These are phyloP conservation scores for Allygus modestus DNA, from an alignment of 2,888 invertebrate species.

Conservation along the genomic window DNA sequence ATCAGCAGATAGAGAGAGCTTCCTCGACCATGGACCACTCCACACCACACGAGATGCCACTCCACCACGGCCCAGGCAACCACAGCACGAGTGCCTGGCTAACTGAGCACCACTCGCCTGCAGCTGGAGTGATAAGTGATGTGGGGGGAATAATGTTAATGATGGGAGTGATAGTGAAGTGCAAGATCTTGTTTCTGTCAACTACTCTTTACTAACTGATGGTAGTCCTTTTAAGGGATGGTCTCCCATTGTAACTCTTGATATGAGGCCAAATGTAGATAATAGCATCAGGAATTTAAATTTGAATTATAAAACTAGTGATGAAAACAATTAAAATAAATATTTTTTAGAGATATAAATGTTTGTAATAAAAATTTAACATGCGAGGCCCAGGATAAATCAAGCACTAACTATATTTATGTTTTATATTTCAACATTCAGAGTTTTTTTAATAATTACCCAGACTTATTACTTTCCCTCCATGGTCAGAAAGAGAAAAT, in stretches of 20 bases:
- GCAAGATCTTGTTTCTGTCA: not conserved
- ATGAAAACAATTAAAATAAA: too few species aligned
- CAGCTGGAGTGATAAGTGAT: slow-evolving; percentile 10
- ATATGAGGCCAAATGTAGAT: not conserved
- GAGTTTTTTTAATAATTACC: too few species aligned
- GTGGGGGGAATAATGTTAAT: not conserved
- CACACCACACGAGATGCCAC: not conserved
- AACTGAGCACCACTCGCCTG: not conserved
- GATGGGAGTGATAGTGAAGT: not conserved
- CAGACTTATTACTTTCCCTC: not conserved
- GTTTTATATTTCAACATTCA: not conserved
- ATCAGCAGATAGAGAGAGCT: not conserved
- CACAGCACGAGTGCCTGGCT: not conserved
- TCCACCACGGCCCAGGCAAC: not conserved
- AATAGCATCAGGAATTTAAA: not conserved
- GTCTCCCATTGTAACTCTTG: not conserved
- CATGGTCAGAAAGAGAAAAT: too few species aligned
- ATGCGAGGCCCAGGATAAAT: not conserved
- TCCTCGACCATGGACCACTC: not conserved
- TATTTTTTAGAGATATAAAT: too few species aligned
- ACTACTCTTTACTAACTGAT: not conserved
- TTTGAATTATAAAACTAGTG: too few species aligned
- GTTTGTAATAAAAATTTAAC: too few species aligned
- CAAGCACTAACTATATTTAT: not conserved
- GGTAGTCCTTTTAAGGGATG: not conserved